Evolutionary conservation across 2,797 vertebrate genomes (phyloP).

Genomic region (Falco naumanni): DNA sequence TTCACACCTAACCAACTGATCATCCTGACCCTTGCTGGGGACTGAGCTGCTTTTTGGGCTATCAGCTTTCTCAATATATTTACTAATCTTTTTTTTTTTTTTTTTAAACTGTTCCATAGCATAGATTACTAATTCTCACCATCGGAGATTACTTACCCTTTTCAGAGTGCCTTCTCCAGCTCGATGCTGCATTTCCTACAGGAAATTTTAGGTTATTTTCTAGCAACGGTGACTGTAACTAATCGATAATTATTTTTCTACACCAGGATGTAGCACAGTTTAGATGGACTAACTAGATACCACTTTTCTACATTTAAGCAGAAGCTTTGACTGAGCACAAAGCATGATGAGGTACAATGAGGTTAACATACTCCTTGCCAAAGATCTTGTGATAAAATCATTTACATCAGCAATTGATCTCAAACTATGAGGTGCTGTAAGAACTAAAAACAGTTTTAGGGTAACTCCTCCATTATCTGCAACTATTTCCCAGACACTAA

Average conservation of each 20-base stretch:
- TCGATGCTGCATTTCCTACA: conserved; percentile 6
- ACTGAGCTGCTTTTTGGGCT: conserved; percentile 28
- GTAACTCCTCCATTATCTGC: conserved; percentile 85
- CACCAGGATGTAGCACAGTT: conserved; percentile 51
- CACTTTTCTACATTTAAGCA: conserved; percentile 70
- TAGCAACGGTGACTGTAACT: conserved; percentile 31
- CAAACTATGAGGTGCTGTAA: conserved; percentile 83
- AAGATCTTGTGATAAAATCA: conserved; percentile 89
- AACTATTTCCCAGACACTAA: conserved; percentile 86
- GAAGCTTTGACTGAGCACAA: conserved; percentile 87
- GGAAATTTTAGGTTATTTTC: conserved; percentile 49
- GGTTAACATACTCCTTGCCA: conserved; percentile 86
- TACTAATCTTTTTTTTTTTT: conserved; percentile 32
- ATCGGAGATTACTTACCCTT: conserved; percentile 38
- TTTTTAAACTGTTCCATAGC: conserved; percentile 44
- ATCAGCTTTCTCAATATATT: background rate
- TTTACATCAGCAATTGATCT: conserved; percentile 87
- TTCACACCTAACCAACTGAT: background rate
- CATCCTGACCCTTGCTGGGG: conserved; percentile 36
- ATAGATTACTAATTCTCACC: conserved; percentile 49
- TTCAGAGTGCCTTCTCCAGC: conserved; percentile 39
- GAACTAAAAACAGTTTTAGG: conserved; percentile 84
- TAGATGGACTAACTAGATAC: conserved; percentile 74
- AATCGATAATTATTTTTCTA: conserved; percentile 39
- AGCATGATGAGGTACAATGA: conserved; percentile 88